Conservation (phyloP, 2,797 vertebrate genomes). For the Heteromormyrus szaboi region DNA sequence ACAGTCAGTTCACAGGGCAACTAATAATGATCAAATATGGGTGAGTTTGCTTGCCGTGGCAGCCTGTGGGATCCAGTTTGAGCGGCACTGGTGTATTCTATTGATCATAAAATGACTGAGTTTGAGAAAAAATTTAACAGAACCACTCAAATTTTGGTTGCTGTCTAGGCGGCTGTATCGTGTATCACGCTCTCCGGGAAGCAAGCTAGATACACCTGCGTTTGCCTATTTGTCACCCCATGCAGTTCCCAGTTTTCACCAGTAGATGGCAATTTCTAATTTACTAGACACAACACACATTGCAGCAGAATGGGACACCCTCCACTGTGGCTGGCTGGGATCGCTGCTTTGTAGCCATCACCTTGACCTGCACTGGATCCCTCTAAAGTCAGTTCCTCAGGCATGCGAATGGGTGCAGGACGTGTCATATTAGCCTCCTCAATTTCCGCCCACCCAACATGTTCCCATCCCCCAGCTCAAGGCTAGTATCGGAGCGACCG, state of each 20-base stretch:
- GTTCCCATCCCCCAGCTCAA: neutral
- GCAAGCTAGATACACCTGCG: neutral
- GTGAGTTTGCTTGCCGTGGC: neutral
- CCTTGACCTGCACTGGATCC: neutral
- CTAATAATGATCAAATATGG: neutral
- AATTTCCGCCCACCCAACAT: neutral
- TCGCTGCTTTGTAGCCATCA: neutral
- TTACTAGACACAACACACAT: neutral
- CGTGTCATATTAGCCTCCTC: neutral
- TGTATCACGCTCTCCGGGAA: neutral
- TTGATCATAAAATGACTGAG: neutral
- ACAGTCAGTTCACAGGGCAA: neutral
- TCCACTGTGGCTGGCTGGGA: neutral
- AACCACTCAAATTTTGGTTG: neutral
- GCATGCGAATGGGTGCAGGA: neutral
- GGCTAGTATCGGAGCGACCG: neutral
- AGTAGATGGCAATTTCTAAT: neutral
- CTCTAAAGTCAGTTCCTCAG: neutral
- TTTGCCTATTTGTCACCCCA: neutral
- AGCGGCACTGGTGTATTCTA: neutral
- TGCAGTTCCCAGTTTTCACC: neutral
- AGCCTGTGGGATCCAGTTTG: neutral
- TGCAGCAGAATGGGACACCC: neutral
- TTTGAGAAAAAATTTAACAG: neutral
- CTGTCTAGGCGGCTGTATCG: neutral